Base-by-base conservation (phyloP, 2,888 invertebrate species). In the Erebia epiphron region DNA sequence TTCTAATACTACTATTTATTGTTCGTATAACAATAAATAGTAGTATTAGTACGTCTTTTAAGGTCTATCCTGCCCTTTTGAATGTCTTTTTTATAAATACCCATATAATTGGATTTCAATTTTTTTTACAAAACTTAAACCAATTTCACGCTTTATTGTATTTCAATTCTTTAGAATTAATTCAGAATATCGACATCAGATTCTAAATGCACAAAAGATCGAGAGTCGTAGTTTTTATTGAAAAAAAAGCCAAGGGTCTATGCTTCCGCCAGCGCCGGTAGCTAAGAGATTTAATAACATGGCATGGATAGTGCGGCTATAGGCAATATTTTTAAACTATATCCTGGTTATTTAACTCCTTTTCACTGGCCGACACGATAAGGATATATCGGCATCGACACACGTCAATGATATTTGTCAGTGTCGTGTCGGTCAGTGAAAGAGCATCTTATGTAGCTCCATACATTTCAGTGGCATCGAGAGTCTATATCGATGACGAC, bases 91-190 rank as follows among this genome's bases (percentile, higher is more conserved):
- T 56, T 21, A 10, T 21, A 56, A 56, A 60, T n/a, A 60, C 41
- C 46, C 13, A 56, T 10, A 7, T 65, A 43, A 56, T 56, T 62
- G 62, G 21, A 65, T 41, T 35, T 52, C 52, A 21, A 43, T n/a
- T 52, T 64, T 66, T 66, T 66, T 14, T 43, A 56, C 16, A n/a
- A 66, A 50, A 54, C 52, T 46, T 62, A 57, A 66, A 41, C 13
- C 56, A 57, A 66, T 66, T 56, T 66, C 66, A 66, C 66, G 66
- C 56, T 66, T 56, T 66, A 57, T 66, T 57, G 66, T 66, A 62
- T 66, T 57, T 57, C 61, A 21, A 66, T 11, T 43, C 54, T 43
- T 57, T 46, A 46, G 46, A n/a, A n/a, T n/a, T n/a, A n/a, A n/a
- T 56, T 46, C 18, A 56, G 43, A 65, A 65, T 65, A 66, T 57